These are phyloP conservation scores for Trichomalopsis sarcophagae DNA, from an alignment of 1,140 invertebrate species.

Conservation along the genomic window DNA sequence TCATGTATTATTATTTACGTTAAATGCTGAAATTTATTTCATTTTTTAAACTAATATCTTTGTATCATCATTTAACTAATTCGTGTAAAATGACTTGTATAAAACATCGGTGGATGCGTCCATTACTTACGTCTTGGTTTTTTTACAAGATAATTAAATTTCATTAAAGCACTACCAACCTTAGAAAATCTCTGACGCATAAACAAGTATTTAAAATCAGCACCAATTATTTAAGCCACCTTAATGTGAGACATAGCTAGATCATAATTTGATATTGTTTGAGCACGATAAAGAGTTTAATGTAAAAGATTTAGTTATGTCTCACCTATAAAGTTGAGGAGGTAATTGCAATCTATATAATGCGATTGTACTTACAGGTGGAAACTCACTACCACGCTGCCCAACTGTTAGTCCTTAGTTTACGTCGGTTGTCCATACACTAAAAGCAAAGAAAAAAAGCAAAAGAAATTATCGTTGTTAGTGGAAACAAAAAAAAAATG, in stretches of 20 bases:
- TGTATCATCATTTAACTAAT: not conserved
- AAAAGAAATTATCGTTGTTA: constrained; percentile 72
- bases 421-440: constrained; percentile 72
- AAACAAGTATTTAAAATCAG: not conserved
- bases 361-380: constrained; percentile 63
- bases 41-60: not conserved
- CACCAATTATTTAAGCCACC: not conserved
- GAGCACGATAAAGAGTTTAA: not conserved
- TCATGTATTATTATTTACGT: not conserved
- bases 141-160: not conserved
- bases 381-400: constrained; percentile 69
- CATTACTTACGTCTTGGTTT: not conserved
- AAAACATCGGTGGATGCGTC: not conserved
- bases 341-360: constrained; percentile 34
- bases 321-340: not conserved
- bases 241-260: not conserved
- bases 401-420: constrained; percentile 74
- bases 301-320: not conserved
- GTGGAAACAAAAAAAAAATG: constrained; percentile 61
- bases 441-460: constrained; percentile 67
- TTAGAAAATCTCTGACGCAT: not conserved
- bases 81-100: not conserved
- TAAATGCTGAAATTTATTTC: not conserved
- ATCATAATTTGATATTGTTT: not conserved
- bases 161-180: not conserved